Evolutionary conservation across 2,888 invertebrate species (phyloP).

Genomic region (Acanthosepion esculentum): DNA sequence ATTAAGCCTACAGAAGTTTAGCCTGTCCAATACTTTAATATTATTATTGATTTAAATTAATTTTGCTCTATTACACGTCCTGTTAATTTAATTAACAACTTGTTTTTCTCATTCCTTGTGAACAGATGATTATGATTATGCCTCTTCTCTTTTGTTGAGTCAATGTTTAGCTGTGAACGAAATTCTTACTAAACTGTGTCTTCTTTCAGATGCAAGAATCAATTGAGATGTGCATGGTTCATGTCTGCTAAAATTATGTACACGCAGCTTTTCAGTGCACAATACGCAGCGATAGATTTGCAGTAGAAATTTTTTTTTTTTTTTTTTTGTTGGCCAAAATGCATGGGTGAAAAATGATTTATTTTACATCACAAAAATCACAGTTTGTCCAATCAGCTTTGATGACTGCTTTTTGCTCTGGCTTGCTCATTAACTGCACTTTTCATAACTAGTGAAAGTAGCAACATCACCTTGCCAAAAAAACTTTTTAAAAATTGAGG

Average conservation of each 20-base stretch:
- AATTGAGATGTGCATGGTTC: background rate
- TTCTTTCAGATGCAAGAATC: background rate
- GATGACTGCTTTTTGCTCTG: background rate
- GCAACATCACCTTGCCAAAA: background rate
- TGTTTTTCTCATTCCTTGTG: background rate
- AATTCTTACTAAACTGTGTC: background rate
- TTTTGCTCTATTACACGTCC: background rate
- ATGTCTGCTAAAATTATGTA: constrained; percentile 7
- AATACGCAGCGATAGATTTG: background rate
- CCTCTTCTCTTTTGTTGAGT: background rate
- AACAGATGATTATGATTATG: background rate
- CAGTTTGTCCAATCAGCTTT: too few species aligned
- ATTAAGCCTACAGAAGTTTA: background rate
- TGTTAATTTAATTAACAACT: background rate
- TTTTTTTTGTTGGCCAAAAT: background rate
- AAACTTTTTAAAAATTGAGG: too few species aligned
- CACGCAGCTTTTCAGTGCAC: background rate
- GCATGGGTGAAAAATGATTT: background rate
- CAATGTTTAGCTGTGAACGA: background rate
- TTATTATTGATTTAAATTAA: background rate
- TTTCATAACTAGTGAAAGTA: background rate
- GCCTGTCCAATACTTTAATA: background rate
- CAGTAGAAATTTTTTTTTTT: background rate
- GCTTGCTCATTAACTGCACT: background rate
- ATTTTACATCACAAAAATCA: too few species aligned